Evolutionary conservation across 2,888 invertebrate genomes (phyloP), one percentile per base, ranked within the genome.

Genomic region (Molanna angustata): DNA sequence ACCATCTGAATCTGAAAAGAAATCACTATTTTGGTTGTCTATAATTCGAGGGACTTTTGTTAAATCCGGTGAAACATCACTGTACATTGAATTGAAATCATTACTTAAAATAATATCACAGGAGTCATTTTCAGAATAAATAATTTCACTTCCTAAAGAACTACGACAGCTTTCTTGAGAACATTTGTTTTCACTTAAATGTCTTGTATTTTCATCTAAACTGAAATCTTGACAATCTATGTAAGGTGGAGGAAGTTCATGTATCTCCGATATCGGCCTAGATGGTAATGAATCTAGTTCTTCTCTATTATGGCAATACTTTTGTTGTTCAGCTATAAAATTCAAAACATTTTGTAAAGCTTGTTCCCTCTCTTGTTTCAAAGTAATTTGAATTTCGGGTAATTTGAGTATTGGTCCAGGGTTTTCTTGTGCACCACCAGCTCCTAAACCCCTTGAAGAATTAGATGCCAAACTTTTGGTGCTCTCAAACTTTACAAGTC

Each of bases 401-500:
- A 52, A 19, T 61, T 75, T 66, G 47, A 76, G 66, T 61, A 73
- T 73, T 13, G 48, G 43, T 59, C 61, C 73, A 55, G 65, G 74
- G 20, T 75, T 74, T 58, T 82, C 82, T 4, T 73, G 71, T 3
- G 79, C 67, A 47, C 73, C 75, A 19, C 75, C 78, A 2, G 56
- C 49, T 7, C 83, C 81, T 37, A 83, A 69, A 60, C 83, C 83
- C 65, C 84, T 78, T 51, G 85, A 86, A 40, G 86, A 86, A 63
- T 84, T 86, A 27, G 86, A 86, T 35, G 86, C 87, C 65, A 88
- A 72, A 67, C 88, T 88, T 67, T 86, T 87, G 57, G 85, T 87
- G 69, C 88, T 88, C 67, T 88, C 89, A 65, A 88, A 88, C 70
- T 88, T 88, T 41, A 88, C 88, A 58, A 89, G 79, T 22, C 87